Base-by-base conservation (phyloP, 2,888 invertebrate genomes). In the Trilocha varians region DNA sequence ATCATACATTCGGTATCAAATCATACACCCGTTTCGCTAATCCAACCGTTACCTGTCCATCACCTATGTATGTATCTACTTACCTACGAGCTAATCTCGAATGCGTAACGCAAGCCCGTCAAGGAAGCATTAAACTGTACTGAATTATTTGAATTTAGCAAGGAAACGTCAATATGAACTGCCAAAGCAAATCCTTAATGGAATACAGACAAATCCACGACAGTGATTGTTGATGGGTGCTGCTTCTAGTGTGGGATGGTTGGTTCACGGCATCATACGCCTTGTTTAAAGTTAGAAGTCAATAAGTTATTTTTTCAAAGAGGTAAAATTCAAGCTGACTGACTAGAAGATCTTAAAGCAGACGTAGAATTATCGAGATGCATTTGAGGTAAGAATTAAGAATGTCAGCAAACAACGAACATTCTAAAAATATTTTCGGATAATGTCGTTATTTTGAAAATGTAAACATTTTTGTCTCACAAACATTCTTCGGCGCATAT, bases 121-220 rank as follows among this genome's bases (percentile, higher is more conserved):
- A 54, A 67, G 71, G 70, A 71, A 66, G 63, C 55, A 62, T 54
- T 66, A 65, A 55, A 55, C 53, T 57, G 55, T 53, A 49, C 52
- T 50, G 51, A 59, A 55, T 50, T 34, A 55, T 51, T 48, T 58
- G 56, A 62, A 64, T 68, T 69, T 62, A 64, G 64, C 62, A 49
- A 67, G 67, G 67, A 70, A 65, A 64, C 59, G 70, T 67, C 66
- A 65, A 50, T 53, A 53, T 42, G 43, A 39, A 45, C 47, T 40
- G 44, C 43, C 34, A 3, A 25, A 38, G 47, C 50, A 57, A 52
- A 52, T 50, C 55, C 55, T 48, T 52, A 46, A 34, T 33, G 5
- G 35, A 39, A 38, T 49, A 49, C 54, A 43, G 38, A 2, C 4
- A 11, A 25, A 25, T 25, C 25, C 25, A 9, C 8, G 25, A 25